Percentiles rank a stretch among this genome's conserved stretches.
phyloP scores from a whole-genome alignment of 2,797 vertebrate species.

The Takifugu rubripes region DNA sequence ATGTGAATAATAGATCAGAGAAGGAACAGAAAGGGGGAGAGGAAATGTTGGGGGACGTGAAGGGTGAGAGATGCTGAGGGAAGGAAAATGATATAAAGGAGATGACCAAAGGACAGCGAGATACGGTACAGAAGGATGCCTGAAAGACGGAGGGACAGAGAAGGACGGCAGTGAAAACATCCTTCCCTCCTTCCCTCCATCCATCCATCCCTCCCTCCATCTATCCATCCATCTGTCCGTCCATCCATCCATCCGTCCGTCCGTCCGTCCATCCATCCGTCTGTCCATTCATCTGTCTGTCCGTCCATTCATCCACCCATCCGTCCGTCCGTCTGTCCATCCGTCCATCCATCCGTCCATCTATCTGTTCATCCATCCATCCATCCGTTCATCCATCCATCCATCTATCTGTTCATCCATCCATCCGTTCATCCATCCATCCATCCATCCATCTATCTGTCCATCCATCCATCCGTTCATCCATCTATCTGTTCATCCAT shows the following conservation, averaged over 20 bases:
- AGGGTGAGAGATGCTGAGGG: conserved; percentile 29
- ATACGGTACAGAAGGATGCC: neutral
- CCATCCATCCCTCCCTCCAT: conserved; percentile 4
- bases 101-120: conserved; percentile 13
- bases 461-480: conserved; percentile 8
- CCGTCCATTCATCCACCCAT: conserved; percentile 13
- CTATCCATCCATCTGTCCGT: conserved; percentile 4
- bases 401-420: neutral
- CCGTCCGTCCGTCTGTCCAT: conserved; percentile 3
- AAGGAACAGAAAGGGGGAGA: conserved; percentile 19
- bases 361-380: neutral
- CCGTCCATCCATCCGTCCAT: conserved; percentile 8
- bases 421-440: conserved; percentile 10
- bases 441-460: conserved; percentile 3
- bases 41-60: conserved; percentile 21
- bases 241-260: conserved; percentile 8
- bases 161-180: neutral
- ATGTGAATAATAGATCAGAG: conserved; percentile 66
- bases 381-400: conserved; percentile 13
- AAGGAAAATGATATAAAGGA: conserved; percentile 34
- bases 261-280: neutral
- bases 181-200: conserved; percentile 9
- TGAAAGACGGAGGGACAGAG: neutral
- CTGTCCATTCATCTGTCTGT: neutral
- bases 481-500: neutral